phyloP scores from a whole-genome alignment of 2,797 vertebrate species.

The Ctenosaura bakeri region DNA sequence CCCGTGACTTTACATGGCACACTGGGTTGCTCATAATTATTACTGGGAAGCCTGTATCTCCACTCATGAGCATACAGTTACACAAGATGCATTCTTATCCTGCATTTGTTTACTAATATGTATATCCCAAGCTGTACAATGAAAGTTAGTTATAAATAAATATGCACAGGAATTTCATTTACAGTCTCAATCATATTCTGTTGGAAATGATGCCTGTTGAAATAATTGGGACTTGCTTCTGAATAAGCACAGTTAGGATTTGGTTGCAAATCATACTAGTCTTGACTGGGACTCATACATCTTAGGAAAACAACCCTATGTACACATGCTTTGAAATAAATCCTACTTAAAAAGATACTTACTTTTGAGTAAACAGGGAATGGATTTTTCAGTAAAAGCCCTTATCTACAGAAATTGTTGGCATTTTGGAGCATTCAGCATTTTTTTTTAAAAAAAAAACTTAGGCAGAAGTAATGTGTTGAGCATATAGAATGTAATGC shows the following conservation, averaged over 20 bases:
- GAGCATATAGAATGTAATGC: too few relatives aligned
- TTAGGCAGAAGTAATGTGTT: too few relatives aligned
- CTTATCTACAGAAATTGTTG: background rate
- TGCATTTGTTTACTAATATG: background rate
- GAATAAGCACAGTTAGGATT: background rate
- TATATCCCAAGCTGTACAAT: background rate
- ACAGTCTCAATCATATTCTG: background rate
- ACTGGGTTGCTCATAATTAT: background rate
- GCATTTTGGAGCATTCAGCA: background rate
- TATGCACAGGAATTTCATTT: background rate
- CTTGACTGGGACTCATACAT: background rate
- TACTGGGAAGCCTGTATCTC: background rate
- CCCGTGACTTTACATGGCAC: background rate
- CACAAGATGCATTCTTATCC: background rate
- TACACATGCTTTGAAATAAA: background rate
- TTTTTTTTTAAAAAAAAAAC: too few relatives aligned
- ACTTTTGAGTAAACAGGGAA: background rate
- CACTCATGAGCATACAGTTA: background rate
- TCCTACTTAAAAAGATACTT: background rate
- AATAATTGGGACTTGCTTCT: background rate
- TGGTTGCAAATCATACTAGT: background rate
- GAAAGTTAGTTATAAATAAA: background rate
- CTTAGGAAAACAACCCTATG: too few relatives aligned
- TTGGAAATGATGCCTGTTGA: background rate
- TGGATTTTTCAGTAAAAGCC: background rate